Evolutionary conservation across 2,888 invertebrate species (phyloP), one percentile per base, ranked within the genome.

Genomic region (Napeogenes inachia): DNA sequence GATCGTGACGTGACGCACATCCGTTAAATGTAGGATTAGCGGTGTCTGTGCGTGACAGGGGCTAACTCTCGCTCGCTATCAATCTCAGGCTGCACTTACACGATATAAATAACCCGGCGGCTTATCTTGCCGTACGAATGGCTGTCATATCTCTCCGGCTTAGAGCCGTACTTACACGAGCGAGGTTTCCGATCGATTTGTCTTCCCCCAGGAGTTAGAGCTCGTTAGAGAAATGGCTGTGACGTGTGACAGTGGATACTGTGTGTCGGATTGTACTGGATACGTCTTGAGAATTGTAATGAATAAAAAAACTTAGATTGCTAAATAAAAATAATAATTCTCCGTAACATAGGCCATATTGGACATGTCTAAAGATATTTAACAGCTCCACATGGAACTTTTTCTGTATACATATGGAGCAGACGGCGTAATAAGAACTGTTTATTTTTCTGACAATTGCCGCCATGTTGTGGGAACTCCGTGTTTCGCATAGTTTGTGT

Each of bases 51-150:
- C 60, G 57, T 63, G 63, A 63, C 63, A 56, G 47, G 62, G 45
- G 60, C 56, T 54, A 47, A 47, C 59, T 60, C 60, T 60, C 63
- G 60, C 59, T 56, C 54, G 46, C 60, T 57, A 63, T 63, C 63
- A 60, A 63, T 63, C 63, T 57, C 60, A 60, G 63, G 38, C 60
- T 59, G 57, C 46, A 46, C 60, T 63, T 42, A 60, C 54, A 60
- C 60, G 57, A 60, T 63, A 63, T 63, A 63, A 63, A 63, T 63
- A 63, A 60, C 64, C 59, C 55, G 56, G 61, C 66, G 56, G 67
- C 68, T 69, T 70, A 69, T 70, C 71, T 65, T 62, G 60, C 58
- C 59, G 62, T 65, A 66, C 65, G 67, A 71, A 68, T 67, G 68
- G 66, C 66, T 60, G 64, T 57, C 70, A 69, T 70, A 69, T 71